Conservation (phyloP, 2,113 vertebrate species). For the Zosterops lateralis region DNA sequence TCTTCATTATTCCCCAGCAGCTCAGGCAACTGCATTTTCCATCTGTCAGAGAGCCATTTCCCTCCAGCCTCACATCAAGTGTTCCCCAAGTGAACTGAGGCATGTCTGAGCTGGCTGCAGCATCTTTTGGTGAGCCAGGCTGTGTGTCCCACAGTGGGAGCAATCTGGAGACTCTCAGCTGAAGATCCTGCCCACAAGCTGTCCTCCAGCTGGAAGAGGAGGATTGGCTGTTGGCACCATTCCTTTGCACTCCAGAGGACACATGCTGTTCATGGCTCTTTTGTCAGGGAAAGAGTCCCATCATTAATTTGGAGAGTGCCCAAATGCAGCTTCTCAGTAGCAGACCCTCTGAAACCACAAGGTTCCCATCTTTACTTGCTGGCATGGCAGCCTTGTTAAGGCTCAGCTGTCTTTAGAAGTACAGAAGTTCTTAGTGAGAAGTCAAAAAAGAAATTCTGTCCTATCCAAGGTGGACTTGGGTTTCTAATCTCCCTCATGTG, state of each 20-base stretch:
- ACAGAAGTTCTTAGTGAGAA: neutral
- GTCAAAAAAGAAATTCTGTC: neutral
- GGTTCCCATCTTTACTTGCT: neutral
- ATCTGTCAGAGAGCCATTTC: neutral
- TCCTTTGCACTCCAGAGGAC: neutral
- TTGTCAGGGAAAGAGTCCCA: neutral
- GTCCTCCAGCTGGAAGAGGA: neutral
- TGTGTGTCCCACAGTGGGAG: neutral
- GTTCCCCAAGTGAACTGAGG: neutral
- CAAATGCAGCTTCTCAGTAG: neutral
- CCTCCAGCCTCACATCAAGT: neutral
- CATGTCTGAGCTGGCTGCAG: neutral
- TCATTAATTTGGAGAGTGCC: neutral
- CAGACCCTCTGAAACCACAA: neutral
- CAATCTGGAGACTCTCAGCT: neutral
- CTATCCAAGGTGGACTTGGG: neutral
- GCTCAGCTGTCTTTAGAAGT: neutral
- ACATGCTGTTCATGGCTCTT: neutral
- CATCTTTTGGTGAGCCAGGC: neutral
- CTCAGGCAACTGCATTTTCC: neutral
- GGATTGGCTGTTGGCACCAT: neutral
- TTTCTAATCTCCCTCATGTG: neutral
- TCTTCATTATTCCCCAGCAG: neutral
- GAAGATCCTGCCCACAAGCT: neutral
- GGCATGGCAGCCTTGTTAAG: neutral